These are phyloP conservation scores for Pocillopora meandrina DNA, from an alignment of 92 coral and sea anemone species.

Conservation along the genomic window DNA sequence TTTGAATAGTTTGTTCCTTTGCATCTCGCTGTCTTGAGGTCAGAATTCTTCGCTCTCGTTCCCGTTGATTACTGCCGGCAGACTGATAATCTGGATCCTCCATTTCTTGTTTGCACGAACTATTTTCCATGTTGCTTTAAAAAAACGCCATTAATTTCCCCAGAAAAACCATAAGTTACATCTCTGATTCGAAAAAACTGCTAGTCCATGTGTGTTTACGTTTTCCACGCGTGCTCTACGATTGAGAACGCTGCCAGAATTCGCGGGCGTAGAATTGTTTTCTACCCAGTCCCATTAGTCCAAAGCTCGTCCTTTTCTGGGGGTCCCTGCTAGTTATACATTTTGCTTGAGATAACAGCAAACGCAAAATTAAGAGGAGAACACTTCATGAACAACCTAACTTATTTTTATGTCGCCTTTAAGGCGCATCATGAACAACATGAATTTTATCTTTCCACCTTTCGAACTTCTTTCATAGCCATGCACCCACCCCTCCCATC, in stretches of 20 bases:
- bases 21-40: conserved; percentile 86
- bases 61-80: conserved; percentile 44
- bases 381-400: not conserved
- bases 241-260: not conserved
- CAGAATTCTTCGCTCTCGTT: conserved; percentile 53
- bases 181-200: not conserved
- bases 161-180: not conserved
- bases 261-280: conserved; percentile 10
- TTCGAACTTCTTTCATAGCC: too few species aligned
- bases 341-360: not conserved
- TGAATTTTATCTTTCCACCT: not conserved
- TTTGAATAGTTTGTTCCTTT: conserved; percentile 81
- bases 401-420: not conserved
- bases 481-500: conserved; percentile 24
- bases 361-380: not conserved
- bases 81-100: conserved; percentile 87
- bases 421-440: not conserved
- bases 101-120: conserved; percentile 40
- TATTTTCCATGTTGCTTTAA: conserved; percentile 9
- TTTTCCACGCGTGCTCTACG: conserved; percentile 27
- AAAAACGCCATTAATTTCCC: not conserved
- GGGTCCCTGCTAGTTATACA: not conserved
- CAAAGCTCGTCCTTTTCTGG: not conserved
- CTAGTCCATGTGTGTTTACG: conserved; percentile 33
- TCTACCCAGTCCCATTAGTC: not conserved